Evolutionary conservation across 2,797 vertebrate genomes (phyloP), one percentile per base, ranked within the genome.

Genomic region (Podarcis lilfordi): DNA sequence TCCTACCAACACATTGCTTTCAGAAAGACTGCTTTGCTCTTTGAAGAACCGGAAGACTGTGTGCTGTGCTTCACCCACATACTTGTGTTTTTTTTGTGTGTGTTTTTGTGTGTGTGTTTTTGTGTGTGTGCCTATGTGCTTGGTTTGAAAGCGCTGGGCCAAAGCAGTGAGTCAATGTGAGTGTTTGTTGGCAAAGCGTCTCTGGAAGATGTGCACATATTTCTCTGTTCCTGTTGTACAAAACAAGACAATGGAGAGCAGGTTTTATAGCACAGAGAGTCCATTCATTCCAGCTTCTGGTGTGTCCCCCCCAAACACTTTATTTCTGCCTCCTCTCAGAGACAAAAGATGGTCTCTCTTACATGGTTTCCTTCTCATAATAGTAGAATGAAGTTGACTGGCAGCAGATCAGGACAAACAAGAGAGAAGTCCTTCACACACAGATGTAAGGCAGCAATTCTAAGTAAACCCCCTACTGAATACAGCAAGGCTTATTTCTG

Each of bases 61-160:
- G 10, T 61, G 13, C 4, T 85, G 8, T 75, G 32, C 29, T 29
- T n/a, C 15, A 5, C 66, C 29, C 5, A 45, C 37, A 72, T 4
- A 23, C 64, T 84, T 0, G n/a, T 43, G 6, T 1, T 23, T 43
- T 11, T 9, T 0, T 1, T 40, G 37, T 37, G 37, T 0, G n/a
- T 43, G 6, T 2, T 27, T 40, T 11, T 9, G 0, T 1, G 50
- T 50, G 13, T 50, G 50, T 50, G 50, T 50, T 50, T 50, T 3
- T 50, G 50, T 55, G 13, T 55, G 50, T 55, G 50, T 15, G 11
- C 11, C 29, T 61, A 3, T 35, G 15, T 78, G 68, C 0, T 23
- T 84, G 66, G 66, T 74, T 55, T 69, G 2, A 86, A 82, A 89
- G 74, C 23, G 8, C 27, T 32, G 43, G 82, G 59, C 69, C 77